These are phyloP conservation scores for Pseudopodoces humilis DNA, from an alignment of 2,113 vertebrate species.

Conservation along the genomic window DNA sequence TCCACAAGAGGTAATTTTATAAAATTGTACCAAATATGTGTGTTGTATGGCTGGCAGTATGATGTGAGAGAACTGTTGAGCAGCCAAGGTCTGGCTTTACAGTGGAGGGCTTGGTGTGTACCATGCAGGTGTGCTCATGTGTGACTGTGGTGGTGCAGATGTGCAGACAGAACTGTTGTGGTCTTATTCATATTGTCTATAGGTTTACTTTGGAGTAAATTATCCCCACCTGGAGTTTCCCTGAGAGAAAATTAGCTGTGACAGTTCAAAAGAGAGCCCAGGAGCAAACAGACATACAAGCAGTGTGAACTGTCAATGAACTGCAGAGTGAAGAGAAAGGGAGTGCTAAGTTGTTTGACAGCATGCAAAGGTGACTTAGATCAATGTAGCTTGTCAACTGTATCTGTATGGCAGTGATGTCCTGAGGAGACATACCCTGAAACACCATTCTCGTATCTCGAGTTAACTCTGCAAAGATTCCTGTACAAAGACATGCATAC, in stretches of 20 bases:
- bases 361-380: background rate
- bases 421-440: background rate
- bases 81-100: background rate
- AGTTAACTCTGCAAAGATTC: background rate
- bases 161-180: background rate
- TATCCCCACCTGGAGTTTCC: background rate
- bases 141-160: background rate
- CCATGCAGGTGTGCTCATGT: fast-evolving
- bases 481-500: background rate
- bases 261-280: conserved; percentile 15
- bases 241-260: background rate
- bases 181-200: background rate
- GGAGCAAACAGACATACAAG: background rate
- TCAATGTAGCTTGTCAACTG: background rate
- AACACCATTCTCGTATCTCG: background rate
- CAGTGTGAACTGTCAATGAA: background rate
- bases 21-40: background rate
- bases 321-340: background rate
- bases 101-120: background rate
- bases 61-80: background rate
- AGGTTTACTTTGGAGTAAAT: background rate
- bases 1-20: background rate
- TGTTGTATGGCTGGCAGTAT: background rate
- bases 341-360: conserved; percentile 13
- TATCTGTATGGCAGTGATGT: background rate